Percentiles rank a stretch among this genome's conserved stretches.
Conservation (phyloP, 2,113 vertebrate species). For the Rhipidura dahli region DNA sequence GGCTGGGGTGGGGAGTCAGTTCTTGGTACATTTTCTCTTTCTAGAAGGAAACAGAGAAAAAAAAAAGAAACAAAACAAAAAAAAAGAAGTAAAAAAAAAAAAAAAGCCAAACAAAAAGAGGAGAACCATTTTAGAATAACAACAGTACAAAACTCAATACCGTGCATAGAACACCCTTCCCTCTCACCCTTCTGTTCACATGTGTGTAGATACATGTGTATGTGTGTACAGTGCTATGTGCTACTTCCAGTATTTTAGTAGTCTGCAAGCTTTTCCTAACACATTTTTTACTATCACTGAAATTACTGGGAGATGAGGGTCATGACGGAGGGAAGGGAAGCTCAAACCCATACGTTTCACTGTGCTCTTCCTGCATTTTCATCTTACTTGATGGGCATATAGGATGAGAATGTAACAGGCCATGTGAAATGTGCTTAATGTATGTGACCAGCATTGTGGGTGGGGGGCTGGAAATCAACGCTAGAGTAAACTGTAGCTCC, state of each 20-base stretch:
- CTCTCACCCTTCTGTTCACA: neutral
- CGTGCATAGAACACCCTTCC: neutral
- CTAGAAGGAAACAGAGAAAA: constrained; percentile 58
- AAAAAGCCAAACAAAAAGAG: neutral
- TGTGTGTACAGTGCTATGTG: neutral
- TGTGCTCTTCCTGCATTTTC: neutral
- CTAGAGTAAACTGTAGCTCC: neutral
- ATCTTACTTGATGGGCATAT: neutral
- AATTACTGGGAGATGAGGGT: neutral
- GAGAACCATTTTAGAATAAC: neutral
- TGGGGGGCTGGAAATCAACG: neutral
- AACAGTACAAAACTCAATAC: neutral
- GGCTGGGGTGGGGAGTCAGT: constrained; percentile 87
- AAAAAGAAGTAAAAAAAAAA: neutral
- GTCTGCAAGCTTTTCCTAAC: neutral
- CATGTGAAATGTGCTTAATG: neutral
- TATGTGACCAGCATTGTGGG: neutral
- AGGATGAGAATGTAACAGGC: neutral
- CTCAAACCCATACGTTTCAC: neutral
- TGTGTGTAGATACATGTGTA: fast-evolving
- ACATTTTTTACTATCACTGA: neutral
- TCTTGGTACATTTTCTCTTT: constrained; percentile 86
- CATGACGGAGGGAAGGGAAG: neutral
- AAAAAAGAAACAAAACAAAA: fast-evolving
- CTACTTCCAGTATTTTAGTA: neutral